Base-by-base conservation (phyloP, 92 coral and sea anemone species). In the Palythoa heliodiscus region DNA sequence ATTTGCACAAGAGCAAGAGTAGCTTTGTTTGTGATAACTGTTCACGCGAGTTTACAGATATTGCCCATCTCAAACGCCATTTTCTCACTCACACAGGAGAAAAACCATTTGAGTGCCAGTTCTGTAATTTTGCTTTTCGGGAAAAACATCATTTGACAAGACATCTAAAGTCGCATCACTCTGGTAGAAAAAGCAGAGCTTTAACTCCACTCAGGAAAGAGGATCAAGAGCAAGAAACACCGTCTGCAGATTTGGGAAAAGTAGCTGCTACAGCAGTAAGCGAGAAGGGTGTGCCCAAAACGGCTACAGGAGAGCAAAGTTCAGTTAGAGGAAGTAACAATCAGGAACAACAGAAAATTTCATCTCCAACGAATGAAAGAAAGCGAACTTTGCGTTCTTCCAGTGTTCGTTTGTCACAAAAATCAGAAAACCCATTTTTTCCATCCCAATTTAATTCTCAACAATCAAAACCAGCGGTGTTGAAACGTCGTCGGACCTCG, bases 21-120 rank as follows among this genome's bases (percentile, higher is more conserved):
- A 61, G 7, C 0, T 13, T 80, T 22, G 37, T 52, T n/a, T 80
- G 84, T 67, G 84, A 80, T 64, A 23, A n/a, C 48, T 80, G 84
- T 68, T 80, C 74, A 39, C 84, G 74, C 29, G 73, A 40, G 9
- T 80, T 80, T 43, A 40, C 63, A 22, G 84, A 80, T 17, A 39
- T 67, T 52, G 12, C 74, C 40, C 74, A 80, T 80, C 75, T 80
- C 24, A 47, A 80, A 22, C 74, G 84, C 5, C 84, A 80, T 67
- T 80, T 80, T 29, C 84, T 80, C 47, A 80, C 72, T 11, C 84
- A 80, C 63, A 80, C 84, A 11, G 84, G 84, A 47, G 84, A 80
- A 43, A 80, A 48, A 11, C 84, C 84, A 9, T 80, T 40, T 15
- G 11, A 66, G 60, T 80, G 84, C 25, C 15, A 80, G 20, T 47